Evolutionary conservation across 2,797 vertebrate species (phyloP), one percentile per base, ranked within the genome.

Genomic region (Masticophis lateralis): DNA sequence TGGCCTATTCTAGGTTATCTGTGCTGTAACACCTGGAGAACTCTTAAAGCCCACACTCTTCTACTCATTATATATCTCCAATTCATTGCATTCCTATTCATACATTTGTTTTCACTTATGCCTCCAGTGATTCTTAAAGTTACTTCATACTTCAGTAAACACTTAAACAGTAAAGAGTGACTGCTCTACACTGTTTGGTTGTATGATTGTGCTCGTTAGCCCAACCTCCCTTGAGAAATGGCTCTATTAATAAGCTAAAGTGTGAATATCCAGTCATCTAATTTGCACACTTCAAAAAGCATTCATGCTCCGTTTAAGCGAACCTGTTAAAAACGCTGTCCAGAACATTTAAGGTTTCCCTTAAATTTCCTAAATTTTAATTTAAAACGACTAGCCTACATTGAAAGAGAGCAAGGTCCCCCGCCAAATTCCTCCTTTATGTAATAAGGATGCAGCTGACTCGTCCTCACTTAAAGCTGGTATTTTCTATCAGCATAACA

Each of bases 401-500:
- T 89, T 93, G 27, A 83, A 89, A 66, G 57, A 89, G 37, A 88
- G 86, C 93, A 88, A 88, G 18, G 89, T 79, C 66, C n/a, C n/a
- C 2, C 18, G 8, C 9, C 92, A 47, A 92, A 43, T 87, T 57
- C 37, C 12, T 86, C 63, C 22, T 91, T 66, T 92, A 56, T 53
- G 92, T 94, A 95, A 93, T 94, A 95, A 95, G 87, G 83, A 91
- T 91, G 91, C 88, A 92, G 66, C 87, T 95, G 91, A 95, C 95
- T 94, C 92, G 43, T 90, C 60, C 93, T 94, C 88, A 2, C 91
- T 95, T 93, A 74, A 94, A 93, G 79, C 0, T 96, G 94, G 95
- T 94, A 95, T 94, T 96, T 95, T 96, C 92, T 88, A 92, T 95
- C 90, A 96, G 93, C 93, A 94, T 96, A 94, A 94, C 91, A 95